phyloP scores from a whole-genome alignment of 2,113 vertebrate species.

The Zootoca vivipara region DNA sequence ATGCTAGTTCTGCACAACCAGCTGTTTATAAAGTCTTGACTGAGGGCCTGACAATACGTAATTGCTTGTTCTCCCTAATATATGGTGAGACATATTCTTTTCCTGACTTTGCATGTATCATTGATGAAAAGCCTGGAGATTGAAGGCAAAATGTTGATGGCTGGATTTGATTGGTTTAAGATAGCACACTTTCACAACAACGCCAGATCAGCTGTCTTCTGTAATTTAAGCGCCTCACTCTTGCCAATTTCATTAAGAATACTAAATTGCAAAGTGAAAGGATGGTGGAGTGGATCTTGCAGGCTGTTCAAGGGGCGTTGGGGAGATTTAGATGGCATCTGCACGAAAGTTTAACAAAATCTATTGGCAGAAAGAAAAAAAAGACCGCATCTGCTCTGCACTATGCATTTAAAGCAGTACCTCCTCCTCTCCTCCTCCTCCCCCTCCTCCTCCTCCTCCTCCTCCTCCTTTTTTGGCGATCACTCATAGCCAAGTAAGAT shows the following conservation, averaged over 20 bases:
- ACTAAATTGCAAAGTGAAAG: not conserved
- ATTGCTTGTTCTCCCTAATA: slow-evolving; percentile 66
- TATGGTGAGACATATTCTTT: slow-evolving; percentile 28
- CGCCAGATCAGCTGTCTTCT: not conserved
- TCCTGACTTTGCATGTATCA: slow-evolving; percentile 42
- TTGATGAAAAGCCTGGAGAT: slow-evolving; percentile 36
- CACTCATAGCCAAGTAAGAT: no score
- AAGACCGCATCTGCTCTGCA: no score
- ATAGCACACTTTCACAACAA: not conserved
- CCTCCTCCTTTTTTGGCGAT: no score
- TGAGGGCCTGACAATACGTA: slow-evolving; percentile 54
- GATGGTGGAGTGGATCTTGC: not conserved
- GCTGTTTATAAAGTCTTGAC: slow-evolving; percentile 59
- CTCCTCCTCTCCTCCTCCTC: no score
- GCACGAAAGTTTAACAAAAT: no score
- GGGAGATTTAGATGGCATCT: not conserved
- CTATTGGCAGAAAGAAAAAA: no score
- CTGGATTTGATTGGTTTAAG: slow-evolving; percentile 8
- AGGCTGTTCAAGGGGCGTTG: accelerated
- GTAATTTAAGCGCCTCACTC: accelerated
- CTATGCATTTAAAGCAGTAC: no score
- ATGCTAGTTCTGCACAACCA: slow-evolving; percentile 50
- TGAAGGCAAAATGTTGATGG: slow-evolving; percentile 9
- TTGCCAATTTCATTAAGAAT: not conserved
- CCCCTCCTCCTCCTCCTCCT: no score